These are phyloP conservation scores for Nothobranchius furzeri DNA, from an alignment of 2,113 vertebrate genomes.

Conservation along the genomic window DNA sequence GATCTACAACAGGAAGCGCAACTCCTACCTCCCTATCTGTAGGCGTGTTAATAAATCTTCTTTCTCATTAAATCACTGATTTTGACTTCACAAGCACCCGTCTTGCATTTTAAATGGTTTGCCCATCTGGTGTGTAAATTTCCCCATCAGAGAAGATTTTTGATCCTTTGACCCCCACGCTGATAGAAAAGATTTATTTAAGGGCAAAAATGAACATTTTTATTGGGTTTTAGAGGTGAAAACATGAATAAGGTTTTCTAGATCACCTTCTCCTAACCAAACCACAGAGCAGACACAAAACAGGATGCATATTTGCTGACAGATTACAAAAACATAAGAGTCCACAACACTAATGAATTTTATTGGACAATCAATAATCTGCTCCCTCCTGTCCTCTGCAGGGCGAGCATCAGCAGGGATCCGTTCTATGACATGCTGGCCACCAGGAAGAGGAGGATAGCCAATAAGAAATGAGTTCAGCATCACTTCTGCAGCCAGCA, in stretches of 20 bases:
- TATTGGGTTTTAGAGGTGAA: not conserved
- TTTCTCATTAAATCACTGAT: too few relatives aligned
- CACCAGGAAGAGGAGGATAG: constrained; percentile 94
- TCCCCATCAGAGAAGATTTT: too few relatives aligned
- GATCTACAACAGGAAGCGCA: too few relatives aligned
- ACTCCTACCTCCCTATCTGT: too few relatives aligned
- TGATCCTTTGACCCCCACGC: too few relatives aligned
- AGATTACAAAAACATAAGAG: not conserved
- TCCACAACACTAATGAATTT: too few relatives aligned
- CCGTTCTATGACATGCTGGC: constrained; percentile 99
- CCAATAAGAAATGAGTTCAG: constrained; percentile 89
- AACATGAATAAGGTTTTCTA: not conserved
- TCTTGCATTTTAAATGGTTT: too few relatives aligned
- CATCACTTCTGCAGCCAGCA: not conserved
- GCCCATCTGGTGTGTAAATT: too few relatives aligned
- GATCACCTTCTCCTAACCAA: too few relatives aligned
- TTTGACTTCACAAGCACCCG: too few relatives aligned
- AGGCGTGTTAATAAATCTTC: too few relatives aligned
- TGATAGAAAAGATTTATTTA: too few relatives aligned
- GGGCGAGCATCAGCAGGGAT: constrained; percentile 97
- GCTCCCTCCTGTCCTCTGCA: constrained; percentile 58
- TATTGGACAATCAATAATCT: not conserved
- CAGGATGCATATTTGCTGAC: constrained; percentile 7
- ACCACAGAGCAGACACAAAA: not conserved
- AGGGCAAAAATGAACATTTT: not conserved